phyloP scores from a whole-genome alignment of 2,113 vertebrate genomes.

The Casuarius casuarius region DNA sequence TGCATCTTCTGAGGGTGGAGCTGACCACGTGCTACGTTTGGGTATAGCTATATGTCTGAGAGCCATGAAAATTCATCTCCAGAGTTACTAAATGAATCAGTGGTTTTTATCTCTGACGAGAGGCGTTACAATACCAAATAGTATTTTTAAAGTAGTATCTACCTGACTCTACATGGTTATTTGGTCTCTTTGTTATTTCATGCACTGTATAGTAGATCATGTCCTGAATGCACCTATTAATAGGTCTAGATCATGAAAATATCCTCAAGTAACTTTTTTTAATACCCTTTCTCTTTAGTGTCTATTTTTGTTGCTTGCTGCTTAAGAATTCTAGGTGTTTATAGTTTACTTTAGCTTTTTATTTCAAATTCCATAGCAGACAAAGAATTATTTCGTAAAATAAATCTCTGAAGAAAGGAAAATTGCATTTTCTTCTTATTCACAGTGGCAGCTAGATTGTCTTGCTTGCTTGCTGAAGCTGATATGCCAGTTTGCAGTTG shows the following conservation, averaged over 20 bases:
- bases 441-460: constrained; percentile 97
- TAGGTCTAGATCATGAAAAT: background rate
- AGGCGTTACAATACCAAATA: background rate
- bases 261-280: background rate
- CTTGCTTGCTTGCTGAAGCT: constrained; percentile 97
- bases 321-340: background rate
- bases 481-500: constrained; percentile 98
- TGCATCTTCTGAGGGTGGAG: background rate
- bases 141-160: background rate
- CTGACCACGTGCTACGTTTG: background rate
- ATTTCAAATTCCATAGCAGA: background rate
- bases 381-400: background rate
- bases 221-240: background rate
- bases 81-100: background rate
- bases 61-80: background rate
- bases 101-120: background rate
- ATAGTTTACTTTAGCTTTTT: background rate
- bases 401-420: background rate
- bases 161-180: background rate
- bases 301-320: background rate
- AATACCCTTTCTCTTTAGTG: background rate
- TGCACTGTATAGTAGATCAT: background rate
- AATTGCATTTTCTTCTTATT: constrained; percentile 14
- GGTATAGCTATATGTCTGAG: background rate
- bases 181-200: background rate